Conservation (phyloP, 37 sponge, comb jelly and placozoan genomes). For the Ephydatia muelleri region DNA sequence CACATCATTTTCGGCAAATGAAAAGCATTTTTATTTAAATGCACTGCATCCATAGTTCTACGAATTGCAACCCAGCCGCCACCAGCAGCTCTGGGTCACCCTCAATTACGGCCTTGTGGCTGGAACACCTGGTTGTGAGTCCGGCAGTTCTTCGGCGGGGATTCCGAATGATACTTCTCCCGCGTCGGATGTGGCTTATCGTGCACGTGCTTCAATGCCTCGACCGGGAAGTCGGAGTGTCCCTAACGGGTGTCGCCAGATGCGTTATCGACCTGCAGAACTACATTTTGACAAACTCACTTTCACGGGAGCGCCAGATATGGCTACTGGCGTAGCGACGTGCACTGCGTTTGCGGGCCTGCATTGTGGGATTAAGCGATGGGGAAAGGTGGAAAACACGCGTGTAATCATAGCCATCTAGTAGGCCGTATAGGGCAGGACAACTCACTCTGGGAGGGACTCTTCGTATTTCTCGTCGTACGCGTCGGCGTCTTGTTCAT, state of each 20-base stretch:
- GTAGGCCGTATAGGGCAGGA: background rate
- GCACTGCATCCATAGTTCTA: too few species aligned
- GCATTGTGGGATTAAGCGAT: background rate
- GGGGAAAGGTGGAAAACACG: background rate
- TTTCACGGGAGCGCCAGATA: background rate
- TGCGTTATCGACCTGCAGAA: too few species aligned
- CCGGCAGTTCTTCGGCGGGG: background rate
- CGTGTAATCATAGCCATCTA: background rate
- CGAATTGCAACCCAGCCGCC: too few species aligned
- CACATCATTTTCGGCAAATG: too few species aligned
- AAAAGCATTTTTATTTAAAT: too few species aligned
- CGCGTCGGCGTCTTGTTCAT: conserved; percentile 74
- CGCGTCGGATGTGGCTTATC: conserved; percentile 64
- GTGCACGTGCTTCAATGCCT: conserved; percentile 43
- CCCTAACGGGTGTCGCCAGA: too few species aligned
- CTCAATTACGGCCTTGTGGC: too few species aligned
- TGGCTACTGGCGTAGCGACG: background rate
- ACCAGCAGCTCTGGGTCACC: too few species aligned
- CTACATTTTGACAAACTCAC: too few species aligned
- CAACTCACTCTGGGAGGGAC: conserved; percentile 47
- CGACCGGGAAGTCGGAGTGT: background rate
- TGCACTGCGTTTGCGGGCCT: background rate
- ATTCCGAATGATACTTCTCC: conserved; percentile 43
- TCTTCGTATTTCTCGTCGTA: conserved; percentile 83
- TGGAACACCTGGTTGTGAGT: too few species aligned